phyloP scores from a whole-genome alignment of 2,113 vertebrate genomes.

The Megaleporinus macrocephalus region DNA sequence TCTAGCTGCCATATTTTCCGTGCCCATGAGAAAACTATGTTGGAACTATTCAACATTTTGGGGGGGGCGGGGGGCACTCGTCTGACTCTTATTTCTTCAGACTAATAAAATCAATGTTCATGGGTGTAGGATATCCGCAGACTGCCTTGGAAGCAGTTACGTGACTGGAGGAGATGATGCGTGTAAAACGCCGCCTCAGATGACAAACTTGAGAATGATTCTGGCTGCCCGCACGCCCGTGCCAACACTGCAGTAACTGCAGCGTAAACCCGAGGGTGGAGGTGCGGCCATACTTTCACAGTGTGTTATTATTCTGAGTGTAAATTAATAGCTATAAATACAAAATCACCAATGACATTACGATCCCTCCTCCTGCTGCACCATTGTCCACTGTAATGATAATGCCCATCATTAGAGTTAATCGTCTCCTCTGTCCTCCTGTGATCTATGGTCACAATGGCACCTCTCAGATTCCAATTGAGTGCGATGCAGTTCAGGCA shows the following conservation, averaged over 20 bases:
- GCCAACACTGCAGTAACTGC: background rate
- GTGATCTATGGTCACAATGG: background rate
- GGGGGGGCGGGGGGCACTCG: background rate
- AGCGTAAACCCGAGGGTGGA: background rate
- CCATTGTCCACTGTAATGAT: background rate
- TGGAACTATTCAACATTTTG: slow-evolving; percentile 1
- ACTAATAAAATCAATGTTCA: slow-evolving; percentile 4
- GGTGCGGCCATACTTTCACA: background rate
- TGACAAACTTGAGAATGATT: slow-evolving; percentile 24
- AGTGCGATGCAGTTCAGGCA: background rate
- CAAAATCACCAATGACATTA: background rate
- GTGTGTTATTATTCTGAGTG: background rate
- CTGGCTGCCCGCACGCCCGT: background rate
- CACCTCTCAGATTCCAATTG: background rate
- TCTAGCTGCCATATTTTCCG: background rate
- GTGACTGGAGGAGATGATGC: slow-evolving; percentile 25
- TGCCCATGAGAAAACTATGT: background rate
- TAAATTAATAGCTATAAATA: background rate
- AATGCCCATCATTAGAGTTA: background rate
- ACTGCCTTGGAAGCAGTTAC: background rate
- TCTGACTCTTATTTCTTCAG: background rate
- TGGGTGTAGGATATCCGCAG: background rate
- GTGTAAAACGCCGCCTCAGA: slow-evolving; percentile 8
- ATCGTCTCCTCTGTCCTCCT: background rate
- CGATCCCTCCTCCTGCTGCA: background rate